Evolutionary conservation across 1,140 invertebrate species (phyloP), one percentile per base, ranked within the genome.

Genomic region (Asobara japonica): DNA sequence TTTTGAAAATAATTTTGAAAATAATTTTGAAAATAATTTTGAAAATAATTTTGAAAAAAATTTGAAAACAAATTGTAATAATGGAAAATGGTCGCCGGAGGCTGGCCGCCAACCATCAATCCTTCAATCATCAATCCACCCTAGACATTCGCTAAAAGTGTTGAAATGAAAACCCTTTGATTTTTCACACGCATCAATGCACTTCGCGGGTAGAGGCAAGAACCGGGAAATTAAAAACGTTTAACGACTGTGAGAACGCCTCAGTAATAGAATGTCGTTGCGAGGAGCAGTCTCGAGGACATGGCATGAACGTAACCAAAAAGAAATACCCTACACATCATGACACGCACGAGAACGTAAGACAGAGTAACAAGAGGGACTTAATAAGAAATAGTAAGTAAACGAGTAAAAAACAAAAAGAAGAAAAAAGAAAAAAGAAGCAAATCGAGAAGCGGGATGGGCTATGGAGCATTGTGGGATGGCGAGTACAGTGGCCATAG

Each of bases 401-500:
- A 45, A 45, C 41, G 41, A 45, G n/a, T 45, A 16, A 16, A 45
- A 16, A 45, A 45, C n/a, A 45, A 45, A 16, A 38, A 45, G 18
- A 45, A 45, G 18, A 45, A 45, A 45, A 7, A 45, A 7, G n/a
- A 7, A 45, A 7, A 45, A 33, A 70, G 45, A 62, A 51, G 25
- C 68, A 64, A 20, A 33, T 22, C 16, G 72, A 70, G 71, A 71
- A 72, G 25, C 33, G 25, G 25, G 38, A 70, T 22, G 2, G n/a
- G 30, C 74, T 79, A 76, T 73, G 80, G 79, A 77, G 82, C 77
- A 82, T 82, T 82, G 77, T 75, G 75, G 74, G 69, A 77, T 75
- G 78, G 48, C 30, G 18, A 62, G 72, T 76, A 62, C 68, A 74
- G 41, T 76, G 76, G 71, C 74, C 73, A 41, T 45, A 61, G 31